Conservation (phyloP, 2,888 invertebrate species). For the Vanessa cardui region DNA sequence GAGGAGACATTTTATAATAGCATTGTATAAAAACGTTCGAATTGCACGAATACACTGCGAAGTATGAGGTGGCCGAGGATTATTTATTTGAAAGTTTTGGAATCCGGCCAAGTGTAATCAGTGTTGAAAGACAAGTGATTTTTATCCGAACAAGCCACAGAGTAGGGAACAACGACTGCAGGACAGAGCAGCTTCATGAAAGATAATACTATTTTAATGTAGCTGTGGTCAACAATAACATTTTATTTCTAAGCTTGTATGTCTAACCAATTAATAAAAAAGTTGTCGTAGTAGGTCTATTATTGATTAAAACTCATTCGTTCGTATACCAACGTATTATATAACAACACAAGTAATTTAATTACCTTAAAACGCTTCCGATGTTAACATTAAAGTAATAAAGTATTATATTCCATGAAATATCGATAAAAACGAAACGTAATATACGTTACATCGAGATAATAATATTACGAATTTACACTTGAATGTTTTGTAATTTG, state of each 20-base stretch:
- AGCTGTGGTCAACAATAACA: background rate
- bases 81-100: constrained; percentile 39
- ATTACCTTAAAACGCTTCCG: background rate
- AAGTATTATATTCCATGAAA: constrained; percentile 3
- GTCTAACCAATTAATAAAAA: too few species aligned
- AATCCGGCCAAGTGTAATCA: constrained; percentile 40
- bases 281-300: too few species aligned
- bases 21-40: constrained; percentile 30
- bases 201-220: constrained; percentile 12
- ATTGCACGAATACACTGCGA: constrained; percentile 29
- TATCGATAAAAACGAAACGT: background rate
- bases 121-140: constrained; percentile 41
- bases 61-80: constrained; percentile 36
- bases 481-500: constrained; percentile 35
- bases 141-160: constrained; percentile 29
- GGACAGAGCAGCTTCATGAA: constrained; percentile 17
- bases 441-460: constrained; percentile 1
- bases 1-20: constrained; percentile 25
- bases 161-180: constrained; percentile 31
- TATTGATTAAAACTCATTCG: background rate
- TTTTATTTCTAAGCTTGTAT: too few species aligned
- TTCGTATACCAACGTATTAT: background rate
- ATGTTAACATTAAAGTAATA: background rate
- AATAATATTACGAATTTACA: constrained; percentile 27
- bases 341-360: background rate